A percentile compares a stretch with the other conserved stretches of the same genome.
Evolutionary conservation across 2,797 vertebrate species (phyloP).

Genomic region (Tadarida brasiliensis): DNA sequence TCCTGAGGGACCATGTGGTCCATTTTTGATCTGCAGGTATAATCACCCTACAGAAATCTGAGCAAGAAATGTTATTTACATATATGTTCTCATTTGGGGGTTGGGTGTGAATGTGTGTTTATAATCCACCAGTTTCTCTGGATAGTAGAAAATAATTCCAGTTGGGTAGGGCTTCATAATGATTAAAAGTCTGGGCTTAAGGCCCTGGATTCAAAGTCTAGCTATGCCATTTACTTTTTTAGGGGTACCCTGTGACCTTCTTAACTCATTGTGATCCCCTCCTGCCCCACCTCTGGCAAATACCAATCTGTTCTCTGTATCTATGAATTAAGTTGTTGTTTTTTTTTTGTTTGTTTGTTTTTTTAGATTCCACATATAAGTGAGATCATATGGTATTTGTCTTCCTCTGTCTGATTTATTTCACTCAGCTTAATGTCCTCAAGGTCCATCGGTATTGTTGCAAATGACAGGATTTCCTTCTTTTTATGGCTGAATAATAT

Average conservation of each 20-base stretch:
- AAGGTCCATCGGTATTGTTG: neutral
- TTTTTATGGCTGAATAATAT: neutral
- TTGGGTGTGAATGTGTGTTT: neutral
- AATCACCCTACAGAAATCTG: neutral
- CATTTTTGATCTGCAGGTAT: neutral
- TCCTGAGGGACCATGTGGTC: neutral
- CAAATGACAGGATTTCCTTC: neutral
- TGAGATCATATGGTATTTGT: neutral
- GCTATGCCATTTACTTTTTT: neutral
- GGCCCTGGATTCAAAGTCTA: neutral
- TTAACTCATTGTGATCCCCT: neutral
- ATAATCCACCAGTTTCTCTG: neutral
- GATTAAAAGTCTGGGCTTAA: neutral
- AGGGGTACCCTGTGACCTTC: neutral
- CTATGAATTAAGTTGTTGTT: neutral
- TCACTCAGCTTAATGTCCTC: neutral
- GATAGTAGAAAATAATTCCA: neutral
- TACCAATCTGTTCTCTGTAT: neutral
- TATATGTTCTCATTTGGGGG: neutral
- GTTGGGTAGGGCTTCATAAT: neutral
- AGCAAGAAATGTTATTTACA: neutral
- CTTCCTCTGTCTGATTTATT: neutral
- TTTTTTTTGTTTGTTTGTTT: too few relatives aligned
- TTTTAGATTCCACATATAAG: neutral
- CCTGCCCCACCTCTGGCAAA: neutral